Conservation (phyloP, 2,797 vertebrate species). For the Mus caroli region DNA sequence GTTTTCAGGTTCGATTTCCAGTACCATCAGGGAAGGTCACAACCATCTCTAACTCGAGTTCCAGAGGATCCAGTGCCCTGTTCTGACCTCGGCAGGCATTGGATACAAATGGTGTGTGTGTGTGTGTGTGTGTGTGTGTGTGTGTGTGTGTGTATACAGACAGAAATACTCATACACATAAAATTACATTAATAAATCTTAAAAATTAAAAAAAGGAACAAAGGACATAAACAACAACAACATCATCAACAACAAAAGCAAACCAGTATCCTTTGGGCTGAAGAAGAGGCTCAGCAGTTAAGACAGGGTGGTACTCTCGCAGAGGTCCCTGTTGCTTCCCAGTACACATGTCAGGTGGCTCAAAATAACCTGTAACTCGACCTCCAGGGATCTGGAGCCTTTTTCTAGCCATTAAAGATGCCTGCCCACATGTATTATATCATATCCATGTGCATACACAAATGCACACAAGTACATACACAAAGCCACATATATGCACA, state of each 20-base stretch:
- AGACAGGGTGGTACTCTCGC: no score
- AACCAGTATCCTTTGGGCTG: not conserved
- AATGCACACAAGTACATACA: not conserved
- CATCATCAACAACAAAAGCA: not conserved
- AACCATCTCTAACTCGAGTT: not conserved
- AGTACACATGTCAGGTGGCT: no score
- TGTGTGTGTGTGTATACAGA: no score
- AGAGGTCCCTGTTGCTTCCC: not conserved
- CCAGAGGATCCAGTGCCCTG: not conserved
- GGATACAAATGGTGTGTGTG: no score
- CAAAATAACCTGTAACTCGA: not conserved
- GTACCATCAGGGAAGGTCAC: not conserved
- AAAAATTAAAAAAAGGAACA: not conserved
- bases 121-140: no score
- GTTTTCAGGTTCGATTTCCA: not conserved
- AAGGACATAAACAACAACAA: not conserved
- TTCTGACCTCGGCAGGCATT: not conserved
- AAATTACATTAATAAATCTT: not conserved
- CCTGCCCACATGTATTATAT: not conserved
- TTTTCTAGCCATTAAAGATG: not conserved
- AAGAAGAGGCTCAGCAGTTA: not conserved
- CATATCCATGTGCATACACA: not conserved
- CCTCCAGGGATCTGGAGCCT: not conserved
- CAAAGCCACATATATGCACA: not conserved
- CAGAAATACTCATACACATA: not conserved